Conservation (phyloP, 1,140 invertebrate genomes). For the Drosophila baimaii region DNA sequence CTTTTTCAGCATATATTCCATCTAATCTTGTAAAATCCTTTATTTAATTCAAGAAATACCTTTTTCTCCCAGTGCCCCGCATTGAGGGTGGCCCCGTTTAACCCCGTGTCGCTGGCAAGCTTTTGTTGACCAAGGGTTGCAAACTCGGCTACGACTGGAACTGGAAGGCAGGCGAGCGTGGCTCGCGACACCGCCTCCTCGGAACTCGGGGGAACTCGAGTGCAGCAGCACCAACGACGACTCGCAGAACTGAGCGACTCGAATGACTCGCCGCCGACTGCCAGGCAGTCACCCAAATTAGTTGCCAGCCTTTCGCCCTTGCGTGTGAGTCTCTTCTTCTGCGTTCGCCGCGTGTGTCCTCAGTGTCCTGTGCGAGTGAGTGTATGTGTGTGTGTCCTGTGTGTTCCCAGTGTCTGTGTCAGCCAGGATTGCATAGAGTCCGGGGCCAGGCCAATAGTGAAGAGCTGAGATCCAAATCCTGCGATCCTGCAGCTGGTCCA, state of each 20-base stretch:
- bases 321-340: conserved; percentile 67
- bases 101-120: conserved; percentile 9
- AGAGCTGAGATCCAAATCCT: conserved; percentile 6
- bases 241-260: conserved; percentile 14
- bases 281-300: conserved; percentile 75
- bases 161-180: conserved; percentile 32
- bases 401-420: conserved; percentile 15
- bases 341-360: conserved; percentile 33
- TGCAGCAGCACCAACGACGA: conserved; percentile 47
- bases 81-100: conserved; percentile 8
- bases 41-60: neutral
- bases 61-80: neutral
- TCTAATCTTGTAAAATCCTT: neutral
- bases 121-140: conserved; percentile 28
- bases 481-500: conserved; percentile 33
- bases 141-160: conserved; percentile 45
- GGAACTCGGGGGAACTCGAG: conserved; percentile 17
- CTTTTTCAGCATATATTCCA: neutral
- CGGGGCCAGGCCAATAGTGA: conserved; percentile 19
- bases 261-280: conserved; percentile 24
- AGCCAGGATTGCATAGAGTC: conserved; percentile 34
- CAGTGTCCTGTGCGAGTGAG: conserved; percentile 17
- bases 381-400: conserved; percentile 14
- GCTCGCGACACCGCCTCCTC: conserved; percentile 14
- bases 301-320: conserved; percentile 78